Conservation (phyloP, 2,797 vertebrate species). For the Lophotriccus pileatus region DNA sequence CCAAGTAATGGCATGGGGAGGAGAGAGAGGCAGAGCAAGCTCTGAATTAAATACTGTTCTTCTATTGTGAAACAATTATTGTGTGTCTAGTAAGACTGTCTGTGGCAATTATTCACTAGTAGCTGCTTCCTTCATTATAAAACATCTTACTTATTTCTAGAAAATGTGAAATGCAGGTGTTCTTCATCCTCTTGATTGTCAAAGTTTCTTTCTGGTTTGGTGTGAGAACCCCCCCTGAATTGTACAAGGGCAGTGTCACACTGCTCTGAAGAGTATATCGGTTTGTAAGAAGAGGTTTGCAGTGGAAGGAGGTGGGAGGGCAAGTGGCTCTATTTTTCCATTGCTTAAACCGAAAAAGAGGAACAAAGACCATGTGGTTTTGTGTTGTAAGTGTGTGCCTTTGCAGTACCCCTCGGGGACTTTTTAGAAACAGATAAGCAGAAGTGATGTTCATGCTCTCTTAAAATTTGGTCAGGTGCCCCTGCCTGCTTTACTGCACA, state of each 20-base stretch:
- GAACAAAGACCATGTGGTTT: slow-evolving; percentile 59
- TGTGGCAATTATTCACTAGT: neutral
- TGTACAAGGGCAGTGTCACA: neutral
- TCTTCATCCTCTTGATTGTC: neutral
- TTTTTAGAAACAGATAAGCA: neutral
- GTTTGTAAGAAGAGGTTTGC: neutral
- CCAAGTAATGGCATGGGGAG: neutral
- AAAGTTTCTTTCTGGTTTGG: neutral
- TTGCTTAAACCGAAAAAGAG: slow-evolving; percentile 55
- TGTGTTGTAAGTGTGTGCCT: neutral
- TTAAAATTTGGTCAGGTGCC: neutral
- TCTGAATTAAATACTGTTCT: neutral
- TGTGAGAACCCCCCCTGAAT: neutral
- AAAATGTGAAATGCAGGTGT: neutral
- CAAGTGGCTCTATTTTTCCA: slow-evolving; percentile 68
- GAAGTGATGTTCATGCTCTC: neutral
- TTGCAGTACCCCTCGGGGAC: neutral
- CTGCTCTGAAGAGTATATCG: neutral
- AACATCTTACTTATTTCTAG: neutral
- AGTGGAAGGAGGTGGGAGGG: neutral
- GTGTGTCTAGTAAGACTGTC: neutral
- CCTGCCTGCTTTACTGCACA: neutral
- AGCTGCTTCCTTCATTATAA: neutral
- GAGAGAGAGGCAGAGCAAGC: neutral
- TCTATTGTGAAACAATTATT: neutral